Conservation (phyloP, 2,113 vertebrate species). For the human (Homo sapiens) region DNA sequence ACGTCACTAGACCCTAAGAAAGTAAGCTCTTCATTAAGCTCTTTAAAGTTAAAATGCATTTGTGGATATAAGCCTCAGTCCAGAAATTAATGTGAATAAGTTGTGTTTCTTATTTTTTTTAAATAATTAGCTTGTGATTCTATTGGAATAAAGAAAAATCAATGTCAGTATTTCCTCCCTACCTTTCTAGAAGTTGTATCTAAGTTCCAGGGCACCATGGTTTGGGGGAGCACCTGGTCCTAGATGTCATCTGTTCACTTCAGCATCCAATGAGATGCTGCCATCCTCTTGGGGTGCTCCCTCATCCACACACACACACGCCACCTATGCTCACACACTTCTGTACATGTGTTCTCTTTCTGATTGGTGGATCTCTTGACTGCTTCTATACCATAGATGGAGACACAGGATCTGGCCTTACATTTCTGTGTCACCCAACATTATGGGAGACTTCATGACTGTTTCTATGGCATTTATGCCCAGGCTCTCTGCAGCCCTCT, state of each 20-base stretch:
- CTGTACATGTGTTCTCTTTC: background rate
- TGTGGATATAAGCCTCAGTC: background rate
- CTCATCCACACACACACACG: background rate
- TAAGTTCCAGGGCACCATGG: background rate
- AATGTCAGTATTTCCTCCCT: background rate
- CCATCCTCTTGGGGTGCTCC: background rate
- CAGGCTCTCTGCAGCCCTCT: background rate
- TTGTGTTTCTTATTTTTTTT: background rate
- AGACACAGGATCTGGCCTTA: background rate
- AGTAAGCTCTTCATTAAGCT: background rate
- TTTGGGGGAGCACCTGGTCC: background rate
- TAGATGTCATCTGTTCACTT: background rate
- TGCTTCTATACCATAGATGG: background rate
- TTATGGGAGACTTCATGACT: background rate
- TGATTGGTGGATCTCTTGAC: background rate
- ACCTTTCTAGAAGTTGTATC: background rate
- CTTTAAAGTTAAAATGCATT: background rate
- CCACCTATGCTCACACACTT: background rate
- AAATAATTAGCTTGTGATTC: background rate
- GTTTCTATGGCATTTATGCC: background rate
- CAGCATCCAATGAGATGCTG: background rate
- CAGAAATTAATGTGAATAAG: background rate
- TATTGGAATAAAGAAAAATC: background rate
- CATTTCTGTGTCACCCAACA: background rate
- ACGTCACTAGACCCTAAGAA: background rate